Evolutionary conservation across 2,113 vertebrate species (phyloP).

Genomic region (Misgurnus mizolepis): DNA sequence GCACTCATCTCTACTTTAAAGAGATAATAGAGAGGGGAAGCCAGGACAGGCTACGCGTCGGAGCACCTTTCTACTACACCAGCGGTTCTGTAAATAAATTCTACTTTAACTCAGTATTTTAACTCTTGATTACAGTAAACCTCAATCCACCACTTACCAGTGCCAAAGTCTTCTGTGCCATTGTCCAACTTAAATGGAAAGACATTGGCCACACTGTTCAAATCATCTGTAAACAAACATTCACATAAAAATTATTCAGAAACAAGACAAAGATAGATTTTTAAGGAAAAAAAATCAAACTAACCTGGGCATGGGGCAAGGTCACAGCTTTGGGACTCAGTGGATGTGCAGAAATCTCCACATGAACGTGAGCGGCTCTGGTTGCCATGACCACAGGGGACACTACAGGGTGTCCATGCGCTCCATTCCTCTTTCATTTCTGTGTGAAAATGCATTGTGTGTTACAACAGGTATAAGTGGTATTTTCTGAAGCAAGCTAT

Average conservation of each 20-base stretch:
- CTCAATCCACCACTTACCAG: constrained; percentile 74
- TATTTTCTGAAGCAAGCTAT: not conserved
- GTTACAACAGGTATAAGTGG: not conserved
- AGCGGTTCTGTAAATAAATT: too few relatives aligned
- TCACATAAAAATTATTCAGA: not conserved
- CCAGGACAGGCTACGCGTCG: too few relatives aligned
- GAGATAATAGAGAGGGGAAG: too few relatives aligned
- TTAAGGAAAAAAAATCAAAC: not conserved
- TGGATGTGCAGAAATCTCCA: constrained; percentile 84
- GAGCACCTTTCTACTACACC: too few relatives aligned
- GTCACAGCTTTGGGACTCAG: constrained; percentile 81
- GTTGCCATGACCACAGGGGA: constrained; percentile 80
- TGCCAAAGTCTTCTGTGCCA: constrained; percentile 78
- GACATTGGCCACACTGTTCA: constrained; percentile 69
- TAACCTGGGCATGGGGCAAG: constrained; percentile 82
- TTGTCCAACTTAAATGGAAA: constrained; percentile 78
- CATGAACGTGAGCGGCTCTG: constrained; percentile 86
- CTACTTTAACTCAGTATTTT: too few relatives aligned
- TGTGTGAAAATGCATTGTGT: constrained; percentile 21
- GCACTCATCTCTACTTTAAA: too few relatives aligned
- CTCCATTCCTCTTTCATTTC: constrained; percentile 85
- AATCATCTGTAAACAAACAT: constrained; percentile 64
- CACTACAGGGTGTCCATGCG: constrained; percentile 86
- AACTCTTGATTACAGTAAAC: not conserved
- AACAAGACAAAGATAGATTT: not conserved